Conservation (phyloP, 2,888 invertebrate species). For the Himalopsyche japonica region DNA sequence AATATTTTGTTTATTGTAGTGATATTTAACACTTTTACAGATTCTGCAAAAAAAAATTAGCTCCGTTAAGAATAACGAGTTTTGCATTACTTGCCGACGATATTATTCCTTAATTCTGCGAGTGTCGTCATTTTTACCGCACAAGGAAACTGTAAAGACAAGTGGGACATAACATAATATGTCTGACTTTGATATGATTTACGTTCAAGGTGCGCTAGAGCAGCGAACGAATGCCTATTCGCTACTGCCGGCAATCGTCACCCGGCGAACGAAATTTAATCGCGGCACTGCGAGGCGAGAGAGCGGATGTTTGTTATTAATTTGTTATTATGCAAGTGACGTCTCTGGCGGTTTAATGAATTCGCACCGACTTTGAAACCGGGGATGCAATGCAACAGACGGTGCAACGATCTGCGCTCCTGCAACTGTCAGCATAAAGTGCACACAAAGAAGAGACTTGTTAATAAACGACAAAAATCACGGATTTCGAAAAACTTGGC, state of each 20-base stretch:
- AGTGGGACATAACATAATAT: neutral
- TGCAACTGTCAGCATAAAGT: neutral
- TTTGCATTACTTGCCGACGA: no score
- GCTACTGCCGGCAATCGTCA: neutral
- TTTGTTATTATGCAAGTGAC: neutral
- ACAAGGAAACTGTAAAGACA: neutral
- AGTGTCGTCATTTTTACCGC: neutral
- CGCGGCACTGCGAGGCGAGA: neutral
- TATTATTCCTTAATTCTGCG: no score
- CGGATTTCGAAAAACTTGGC: no score
- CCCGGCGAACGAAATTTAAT: neutral
- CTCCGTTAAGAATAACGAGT: no score
- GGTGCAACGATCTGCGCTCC: neutral
- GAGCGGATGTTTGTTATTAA: neutral
- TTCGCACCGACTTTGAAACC: neutral
- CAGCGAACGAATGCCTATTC: neutral
- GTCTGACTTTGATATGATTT: neutral
- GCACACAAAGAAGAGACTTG: neutral
- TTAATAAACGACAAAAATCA: no score
- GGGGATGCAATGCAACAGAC: neutral
- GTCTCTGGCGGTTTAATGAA: neutral
- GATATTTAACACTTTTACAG: no score
- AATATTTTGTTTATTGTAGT: no score
- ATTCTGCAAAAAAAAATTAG: no score
- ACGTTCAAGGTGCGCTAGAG: neutral